Conservation (phyloP, 2,113 vertebrate species). For the sheep (Ovis aries) region ARS-UI_Ramb_v3.0 NC_056072.1:9536501-9537000, state of each 20-base stretch:
- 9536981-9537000: not conserved
- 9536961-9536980: not conserved
- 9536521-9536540: not conserved
- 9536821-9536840: not conserved
- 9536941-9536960: not conserved
- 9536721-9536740: not conserved
- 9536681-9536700: fast-evolving
- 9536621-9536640: not conserved
- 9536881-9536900: not conserved
- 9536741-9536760: not conserved
- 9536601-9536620: not conserved
- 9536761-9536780: not conserved
- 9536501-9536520: not conserved
- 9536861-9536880: not conserved
- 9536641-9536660: not conserved
- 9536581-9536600: not conserved
- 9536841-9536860: not conserved
- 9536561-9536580: not conserved
- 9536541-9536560: not conserved
- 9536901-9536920: not conserved
- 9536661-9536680: not conserved
- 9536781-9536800: not conserved
- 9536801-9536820: not conserved
- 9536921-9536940: not conserved
- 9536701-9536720: not conserved